A percentile compares a stretch with the other conserved stretches of the same genome.
phyloP scores from a whole-genome alignment of 2,888 invertebrate genomes.

The Melieria crassipennis region DNA sequence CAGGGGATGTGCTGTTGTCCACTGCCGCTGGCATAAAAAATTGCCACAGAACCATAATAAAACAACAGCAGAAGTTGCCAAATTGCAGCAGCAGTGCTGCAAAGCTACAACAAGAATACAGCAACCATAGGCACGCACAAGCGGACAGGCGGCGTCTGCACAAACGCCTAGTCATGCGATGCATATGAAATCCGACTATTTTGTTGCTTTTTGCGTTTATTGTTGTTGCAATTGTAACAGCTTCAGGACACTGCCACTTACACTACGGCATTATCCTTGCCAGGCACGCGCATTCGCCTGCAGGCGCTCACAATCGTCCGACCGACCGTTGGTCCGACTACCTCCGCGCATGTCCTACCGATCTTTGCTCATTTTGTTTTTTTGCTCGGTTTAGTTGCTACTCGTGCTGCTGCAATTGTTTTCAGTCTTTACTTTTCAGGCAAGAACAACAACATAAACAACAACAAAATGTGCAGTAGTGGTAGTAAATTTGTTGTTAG shows the following conservation, averaged over 20 bases:
- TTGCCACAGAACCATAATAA: not conserved
- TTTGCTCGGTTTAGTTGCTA: no score
- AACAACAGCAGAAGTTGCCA: not conserved
- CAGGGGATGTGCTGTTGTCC: no score
- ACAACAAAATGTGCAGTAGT: no score
- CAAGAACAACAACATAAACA: no score
- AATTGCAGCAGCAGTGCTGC: not conserved
- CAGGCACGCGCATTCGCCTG: constrained; percentile 3
- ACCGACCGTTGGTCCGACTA: no score
- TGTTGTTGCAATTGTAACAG: constrained; percentile 4
- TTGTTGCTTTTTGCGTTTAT: constrained; percentile 3
- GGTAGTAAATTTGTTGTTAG: no score
- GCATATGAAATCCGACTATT: constrained; percentile 11
- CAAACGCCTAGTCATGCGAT: constrained; percentile 18
- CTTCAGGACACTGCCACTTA: constrained; percentile 10
- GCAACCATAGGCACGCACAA: constrained; percentile 9
- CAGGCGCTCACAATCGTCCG: no score
- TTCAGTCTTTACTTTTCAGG: no score
- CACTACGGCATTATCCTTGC: not conserved
- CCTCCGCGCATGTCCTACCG: no score
- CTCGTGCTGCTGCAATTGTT: no score
- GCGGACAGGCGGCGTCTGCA: not conserved
- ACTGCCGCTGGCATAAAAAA: not conserved
- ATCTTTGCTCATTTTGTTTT: no score
- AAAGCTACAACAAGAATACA: not conserved